phyloP scores from a whole-genome alignment of 2,797 vertebrate genomes.

The Xiphophorus birchmanni region DNA sequence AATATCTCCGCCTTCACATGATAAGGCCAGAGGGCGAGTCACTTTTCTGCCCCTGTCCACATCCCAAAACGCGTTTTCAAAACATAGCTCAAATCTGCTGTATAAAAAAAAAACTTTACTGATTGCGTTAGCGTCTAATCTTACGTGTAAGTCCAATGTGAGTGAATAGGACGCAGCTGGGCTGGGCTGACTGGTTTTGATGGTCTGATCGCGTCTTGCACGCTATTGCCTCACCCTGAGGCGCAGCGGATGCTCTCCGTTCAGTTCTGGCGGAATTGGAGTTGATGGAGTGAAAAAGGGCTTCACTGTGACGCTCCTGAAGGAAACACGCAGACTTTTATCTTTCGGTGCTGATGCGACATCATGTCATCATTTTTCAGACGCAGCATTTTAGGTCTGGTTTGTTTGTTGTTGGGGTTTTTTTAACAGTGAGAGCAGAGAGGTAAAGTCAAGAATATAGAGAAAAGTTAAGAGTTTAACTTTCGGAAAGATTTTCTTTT shows the following conservation, averaged over 20 bases:
- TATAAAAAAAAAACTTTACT: too few relatives aligned
- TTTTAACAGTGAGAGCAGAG: background rate
- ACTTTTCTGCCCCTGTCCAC: conserved; percentile 7
- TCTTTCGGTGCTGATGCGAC: background rate
- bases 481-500: background rate
- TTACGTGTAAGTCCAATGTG: background rate
- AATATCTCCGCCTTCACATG: conserved; percentile 6
- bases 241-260: background rate
- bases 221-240: background rate
- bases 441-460: background rate
- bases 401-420: too few relatives aligned
- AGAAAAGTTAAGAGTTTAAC: background rate
- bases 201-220: background rate
- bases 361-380: background rate
- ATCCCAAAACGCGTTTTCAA: conserved; percentile 8
- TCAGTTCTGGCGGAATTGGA: background rate
- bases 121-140: background rate
- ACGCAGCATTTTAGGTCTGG: too few relatives aligned
- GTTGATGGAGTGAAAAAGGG: background rate
- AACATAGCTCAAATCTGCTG: background rate
- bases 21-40: conserved; percentile 9
- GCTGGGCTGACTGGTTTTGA: background rate
- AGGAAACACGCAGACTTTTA: background rate
- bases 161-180: background rate
- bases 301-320: background rate